Conservation (phyloP, 2,113 vertebrate genomes). For the Pterophyllum scalare region DNA sequence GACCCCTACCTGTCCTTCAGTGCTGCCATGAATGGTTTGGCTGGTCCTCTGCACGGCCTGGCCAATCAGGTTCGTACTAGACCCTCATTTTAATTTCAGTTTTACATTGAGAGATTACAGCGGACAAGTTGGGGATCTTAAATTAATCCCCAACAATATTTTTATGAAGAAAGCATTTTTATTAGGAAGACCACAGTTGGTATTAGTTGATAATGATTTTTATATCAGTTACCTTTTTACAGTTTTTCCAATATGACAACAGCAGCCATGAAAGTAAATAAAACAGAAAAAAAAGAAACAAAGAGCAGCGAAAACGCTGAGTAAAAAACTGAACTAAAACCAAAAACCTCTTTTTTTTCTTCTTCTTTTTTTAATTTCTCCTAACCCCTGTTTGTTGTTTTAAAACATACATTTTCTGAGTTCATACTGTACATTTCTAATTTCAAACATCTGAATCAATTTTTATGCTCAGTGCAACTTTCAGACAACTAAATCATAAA, state of each 20-base stretch:
- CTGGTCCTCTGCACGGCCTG: constrained; percentile 94
- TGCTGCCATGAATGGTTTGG: constrained; percentile 95
- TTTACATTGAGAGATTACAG: not conserved
- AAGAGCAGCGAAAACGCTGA: too few relatives aligned
- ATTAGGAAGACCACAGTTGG: not conserved
- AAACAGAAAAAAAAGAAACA: not conserved
- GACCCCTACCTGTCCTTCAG: constrained; percentile 95
- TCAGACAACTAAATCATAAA: too few relatives aligned
- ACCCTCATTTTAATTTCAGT: not conserved
- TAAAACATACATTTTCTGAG: too few relatives aligned
- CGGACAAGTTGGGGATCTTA: not conserved
- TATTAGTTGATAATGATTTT: constrained; percentile 1
- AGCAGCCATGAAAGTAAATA: too few relatives aligned
- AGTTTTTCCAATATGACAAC: not conserved
- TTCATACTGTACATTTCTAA: too few relatives aligned
- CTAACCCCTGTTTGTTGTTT: too few relatives aligned
- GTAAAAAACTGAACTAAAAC: too few relatives aligned
- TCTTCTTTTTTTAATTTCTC: too few relatives aligned
- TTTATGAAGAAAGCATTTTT: not conserved
- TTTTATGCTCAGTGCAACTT: too few relatives aligned
- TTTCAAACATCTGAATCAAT: too few relatives aligned
- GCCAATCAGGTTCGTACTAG: constrained; percentile 91
- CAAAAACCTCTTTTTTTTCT: too few relatives aligned
- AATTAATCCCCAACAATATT: not conserved
- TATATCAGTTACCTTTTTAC: not conserved